Evolutionary conservation across 2,888 invertebrate species (phyloP).

Genomic region (Acleris literana): DNA sequence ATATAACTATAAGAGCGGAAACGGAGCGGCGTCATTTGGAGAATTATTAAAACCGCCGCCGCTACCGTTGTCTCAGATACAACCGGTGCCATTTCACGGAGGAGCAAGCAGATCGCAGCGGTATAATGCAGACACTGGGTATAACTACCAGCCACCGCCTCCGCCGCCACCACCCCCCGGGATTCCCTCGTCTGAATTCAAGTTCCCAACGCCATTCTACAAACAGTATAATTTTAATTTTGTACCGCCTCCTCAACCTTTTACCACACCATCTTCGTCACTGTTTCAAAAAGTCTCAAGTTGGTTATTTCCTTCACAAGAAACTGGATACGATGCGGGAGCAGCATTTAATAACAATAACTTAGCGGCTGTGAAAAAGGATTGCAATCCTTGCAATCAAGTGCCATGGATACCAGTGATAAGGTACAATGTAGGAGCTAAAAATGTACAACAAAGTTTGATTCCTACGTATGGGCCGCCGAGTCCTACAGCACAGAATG

Average conservation of each 20-base stretch:
- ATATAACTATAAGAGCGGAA: constrained; percentile 52
- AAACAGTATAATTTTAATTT: constrained; percentile 78
- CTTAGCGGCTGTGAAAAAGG: constrained; percentile 72
- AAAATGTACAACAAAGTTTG: constrained; percentile 60
- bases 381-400: constrained; percentile 90
- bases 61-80: constrained; percentile 63
- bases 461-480: constrained; percentile 73
- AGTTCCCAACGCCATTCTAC: constrained; percentile 76
- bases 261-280: constrained; percentile 74
- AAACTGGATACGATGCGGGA: constrained; percentile 52
- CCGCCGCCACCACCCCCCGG: constrained; percentile 54
- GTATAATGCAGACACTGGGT: constrained; percentile 64
- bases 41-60: constrained; percentile 75
- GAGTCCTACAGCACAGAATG: constrained; percentile 66
- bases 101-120: constrained; percentile 61
- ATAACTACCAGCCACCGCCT: constrained; percentile 62
- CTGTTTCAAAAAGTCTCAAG: constrained; percentile 84
- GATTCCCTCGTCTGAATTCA: constrained; percentile 58
- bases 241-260: constrained; percentile 73
- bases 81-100: constrained; percentile 72
- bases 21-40: constrained; percentile 64
- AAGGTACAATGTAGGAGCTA: constrained; percentile 71
- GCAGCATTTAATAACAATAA: constrained; percentile 51
- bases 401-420: constrained; percentile 92
- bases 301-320: constrained; percentile 85